Evolutionary conservation across 2,113 vertebrate genomes (phyloP).

Genomic region (Ciconia stormi): DNA sequence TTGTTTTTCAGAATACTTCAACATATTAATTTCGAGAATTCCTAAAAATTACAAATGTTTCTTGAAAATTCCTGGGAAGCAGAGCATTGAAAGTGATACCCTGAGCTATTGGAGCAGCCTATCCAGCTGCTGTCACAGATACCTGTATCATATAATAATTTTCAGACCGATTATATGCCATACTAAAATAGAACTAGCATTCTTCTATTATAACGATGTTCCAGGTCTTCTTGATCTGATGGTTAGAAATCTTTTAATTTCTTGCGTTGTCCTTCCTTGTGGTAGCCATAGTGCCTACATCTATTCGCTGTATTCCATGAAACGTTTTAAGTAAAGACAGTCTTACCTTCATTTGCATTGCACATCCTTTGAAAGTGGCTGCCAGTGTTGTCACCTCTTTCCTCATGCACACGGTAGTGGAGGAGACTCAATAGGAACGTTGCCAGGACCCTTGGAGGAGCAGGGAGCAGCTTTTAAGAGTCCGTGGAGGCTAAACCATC

Average conservation of each 20-base stretch:
- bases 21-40: not conserved
- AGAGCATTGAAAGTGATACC: not conserved
- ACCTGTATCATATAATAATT: not conserved
- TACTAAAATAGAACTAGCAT: not conserved
- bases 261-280: not conserved
- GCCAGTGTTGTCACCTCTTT: not conserved
- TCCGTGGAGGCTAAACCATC: not conserved
- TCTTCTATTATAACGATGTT: not conserved
- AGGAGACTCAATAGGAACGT: not conserved
- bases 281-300: not conserved
- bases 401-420: accelerated
- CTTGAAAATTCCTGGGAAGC: not conserved
- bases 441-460: not conserved
- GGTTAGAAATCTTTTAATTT: not conserved
- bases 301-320: not conserved
- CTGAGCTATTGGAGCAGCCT: not conserved
- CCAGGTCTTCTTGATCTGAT: not conserved
- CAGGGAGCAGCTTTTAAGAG: not conserved
- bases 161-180: not conserved
- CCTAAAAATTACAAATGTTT: not conserved
- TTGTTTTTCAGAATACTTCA: not conserved
- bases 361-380: not conserved
- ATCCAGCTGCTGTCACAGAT: not conserved
- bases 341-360: not conserved
- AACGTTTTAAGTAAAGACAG: not conserved